Base-by-base conservation (phyloP, 1,140 invertebrate genomes). In the Cotesia typhae region DNA sequence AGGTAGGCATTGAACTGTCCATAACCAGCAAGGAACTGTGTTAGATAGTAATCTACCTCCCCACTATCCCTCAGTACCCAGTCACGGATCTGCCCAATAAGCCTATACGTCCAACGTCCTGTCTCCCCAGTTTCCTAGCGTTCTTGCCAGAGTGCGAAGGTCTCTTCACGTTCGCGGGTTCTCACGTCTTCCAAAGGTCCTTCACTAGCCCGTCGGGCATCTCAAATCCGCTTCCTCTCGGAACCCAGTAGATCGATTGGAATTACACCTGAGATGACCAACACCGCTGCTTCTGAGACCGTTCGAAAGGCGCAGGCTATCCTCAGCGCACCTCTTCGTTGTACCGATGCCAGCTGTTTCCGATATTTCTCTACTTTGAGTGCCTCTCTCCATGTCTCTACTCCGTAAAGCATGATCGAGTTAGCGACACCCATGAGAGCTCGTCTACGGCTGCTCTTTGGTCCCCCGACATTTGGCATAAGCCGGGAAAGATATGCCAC, bases 401-500 rank as follows among this genome's bases (percentile, higher is more conserved):
- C 1, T 41, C 38, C 38, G 38, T 41, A 41, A 1, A 41, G 70
- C 53, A 81, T 17, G 9, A 76, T 57, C 5, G 79, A 78, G 7
- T 77, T 47, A 2, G 70, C 70, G 0, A 78, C 75, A 10, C 69
- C 47, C 66, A 72, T 74, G n/a, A 81, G 67, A 41, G 53, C 17
- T 28, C 72, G 67, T 20, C 79, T 71, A 10, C 74, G 78, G 28
- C 61, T 61, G 1, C 66, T 41, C 28, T 17, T 70, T 41, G 80
- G 77, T 14, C 79, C 81, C 12, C 60, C 66, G 9, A 79, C 70
- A 59, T 79, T 81, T 3, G 76, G 73, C 74, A 80, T 79, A 5
- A 79, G 35, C 61, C 75, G 71, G 37, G 67, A 59, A 4, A 82
- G 75, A 4, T 47, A 35, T 12, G 73, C 38, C 17, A 65, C 51